phyloP scores from a whole-genome alignment of 2,113 vertebrate genomes.

The Synchiropus splendidus region DNA sequence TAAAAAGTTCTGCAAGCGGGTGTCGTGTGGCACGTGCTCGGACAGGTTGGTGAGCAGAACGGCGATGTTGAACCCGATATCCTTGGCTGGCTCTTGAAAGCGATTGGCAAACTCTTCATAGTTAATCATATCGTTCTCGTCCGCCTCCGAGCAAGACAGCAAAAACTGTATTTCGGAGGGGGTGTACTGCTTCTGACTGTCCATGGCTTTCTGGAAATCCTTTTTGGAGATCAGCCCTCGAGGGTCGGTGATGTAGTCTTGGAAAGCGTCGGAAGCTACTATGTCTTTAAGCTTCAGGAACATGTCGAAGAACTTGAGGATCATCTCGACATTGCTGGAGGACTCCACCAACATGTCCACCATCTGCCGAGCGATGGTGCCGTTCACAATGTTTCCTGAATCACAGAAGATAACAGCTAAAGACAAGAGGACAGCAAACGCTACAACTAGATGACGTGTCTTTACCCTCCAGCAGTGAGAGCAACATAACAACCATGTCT shows the following conservation, averaged over 20 bases:
- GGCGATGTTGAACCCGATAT: slow-evolving; percentile 94
- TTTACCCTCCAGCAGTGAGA: slow-evolving; percentile 84
- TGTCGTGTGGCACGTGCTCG: slow-evolving; percentile 89
- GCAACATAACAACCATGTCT: slow-evolving; percentile 97
- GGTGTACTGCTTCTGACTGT: slow-evolving; percentile 92
- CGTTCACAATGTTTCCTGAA: slow-evolving; percentile 89
- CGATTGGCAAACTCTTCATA: slow-evolving; percentile 85
- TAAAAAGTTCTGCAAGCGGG: slow-evolving; percentile 79
- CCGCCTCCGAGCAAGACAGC: slow-evolving; percentile 87
- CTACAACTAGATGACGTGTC: not conserved
- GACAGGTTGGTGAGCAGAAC: slow-evolving; percentile 89
- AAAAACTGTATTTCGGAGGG: slow-evolving; percentile 90
- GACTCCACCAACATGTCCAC: slow-evolving; percentile 98
- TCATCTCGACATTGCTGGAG: slow-evolving; percentile 96
- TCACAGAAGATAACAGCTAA: slow-evolving; percentile 6
- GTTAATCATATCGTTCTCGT: slow-evolving; percentile 97
- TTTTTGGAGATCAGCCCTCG: slow-evolving; percentile 94
- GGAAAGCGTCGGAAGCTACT: slow-evolving; percentile 87
- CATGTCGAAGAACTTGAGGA: slow-evolving; percentile 98
- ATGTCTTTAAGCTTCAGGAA: slow-evolving; percentile 97
- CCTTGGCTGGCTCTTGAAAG: slow-evolving; percentile 88
- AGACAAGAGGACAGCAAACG: not conserved
- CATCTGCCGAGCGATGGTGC: slow-evolving; percentile 95
- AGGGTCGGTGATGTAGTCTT: slow-evolving; percentile 82
- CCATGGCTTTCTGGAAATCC: slow-evolving; percentile 97